Conservation (phyloP, 1,140 invertebrate species). For the Andricus grossulariae region DNA sequence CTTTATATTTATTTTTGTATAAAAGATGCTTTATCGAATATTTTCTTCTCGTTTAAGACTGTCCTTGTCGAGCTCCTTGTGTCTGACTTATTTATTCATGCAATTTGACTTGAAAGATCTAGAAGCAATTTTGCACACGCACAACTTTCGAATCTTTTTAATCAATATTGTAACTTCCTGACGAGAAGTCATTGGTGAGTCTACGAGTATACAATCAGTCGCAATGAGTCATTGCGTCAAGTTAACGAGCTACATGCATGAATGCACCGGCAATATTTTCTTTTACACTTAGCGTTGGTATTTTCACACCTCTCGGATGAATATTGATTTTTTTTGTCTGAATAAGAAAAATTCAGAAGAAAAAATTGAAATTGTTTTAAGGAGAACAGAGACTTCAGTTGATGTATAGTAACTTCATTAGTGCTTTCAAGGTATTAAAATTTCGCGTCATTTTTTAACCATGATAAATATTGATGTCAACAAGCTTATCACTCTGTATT, state of each 20-base stretch:
- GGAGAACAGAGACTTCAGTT: too few relatives aligned
- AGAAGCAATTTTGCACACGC: conserved; percentile 12
- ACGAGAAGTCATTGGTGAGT: conserved; percentile 16
- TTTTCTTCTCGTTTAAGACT: too few relatives aligned
- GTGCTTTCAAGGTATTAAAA: too few relatives aligned
- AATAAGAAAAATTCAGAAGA: background rate
- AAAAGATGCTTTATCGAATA: too few relatives aligned
- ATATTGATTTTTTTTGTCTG: background rate
- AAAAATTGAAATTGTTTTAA: too few relatives aligned
- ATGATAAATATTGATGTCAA: too few relatives aligned
- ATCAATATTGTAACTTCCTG: conserved; percentile 31
- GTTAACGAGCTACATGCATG: conserved; percentile 12
- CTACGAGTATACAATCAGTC: conserved; percentile 9
- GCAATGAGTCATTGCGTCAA: conserved; percentile 28
- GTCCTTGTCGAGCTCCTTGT: background rate
- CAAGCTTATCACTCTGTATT: too few relatives aligned
- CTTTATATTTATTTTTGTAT: too few relatives aligned
- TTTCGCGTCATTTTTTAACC: too few relatives aligned
- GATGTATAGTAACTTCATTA: too few relatives aligned
- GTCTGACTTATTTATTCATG: background rate
- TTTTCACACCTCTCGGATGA: background rate
- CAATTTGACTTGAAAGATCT: conserved; percentile 1
- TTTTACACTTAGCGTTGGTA: background rate
- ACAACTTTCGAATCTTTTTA: conserved; percentile 24
- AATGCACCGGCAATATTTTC: conserved; percentile 22